phyloP scores from a whole-genome alignment of 2,113 vertebrate species.

The Archilochus colubris region DNA sequence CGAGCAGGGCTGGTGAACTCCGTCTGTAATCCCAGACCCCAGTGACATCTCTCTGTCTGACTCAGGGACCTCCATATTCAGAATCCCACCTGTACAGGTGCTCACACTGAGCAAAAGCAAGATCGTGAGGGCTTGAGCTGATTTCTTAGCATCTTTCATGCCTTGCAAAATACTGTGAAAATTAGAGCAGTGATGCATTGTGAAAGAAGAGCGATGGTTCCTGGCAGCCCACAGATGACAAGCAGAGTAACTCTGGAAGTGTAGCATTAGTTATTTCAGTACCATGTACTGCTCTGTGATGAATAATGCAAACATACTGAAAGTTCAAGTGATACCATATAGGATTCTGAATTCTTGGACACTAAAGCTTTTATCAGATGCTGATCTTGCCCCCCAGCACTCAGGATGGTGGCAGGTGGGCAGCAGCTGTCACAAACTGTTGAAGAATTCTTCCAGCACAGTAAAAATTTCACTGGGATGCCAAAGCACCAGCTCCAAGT shows the following conservation, averaged over 20 bases:
- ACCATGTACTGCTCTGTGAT: neutral
- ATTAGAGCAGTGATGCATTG: neutral
- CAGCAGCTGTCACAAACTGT: neutral
- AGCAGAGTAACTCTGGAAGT: neutral
- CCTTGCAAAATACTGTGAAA: neutral
- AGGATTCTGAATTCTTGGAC: neutral
- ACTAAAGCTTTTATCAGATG: neutral
- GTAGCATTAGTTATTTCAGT: neutral
- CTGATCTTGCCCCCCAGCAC: neutral
- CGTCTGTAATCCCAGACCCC: neutral
- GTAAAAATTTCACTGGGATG: neutral
- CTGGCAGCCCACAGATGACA: neutral
- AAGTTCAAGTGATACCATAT: neutral
- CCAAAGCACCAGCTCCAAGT: neutral
- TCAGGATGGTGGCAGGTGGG: neutral
- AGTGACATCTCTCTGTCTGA: neutral
- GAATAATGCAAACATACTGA: neutral
- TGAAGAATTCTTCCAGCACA: neutral
- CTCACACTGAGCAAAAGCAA: neutral
- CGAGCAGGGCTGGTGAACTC: neutral
- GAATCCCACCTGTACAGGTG: neutral
- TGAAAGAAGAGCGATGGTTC: fast-evolving
- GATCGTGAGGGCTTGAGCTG: neutral
- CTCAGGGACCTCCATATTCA: neutral
- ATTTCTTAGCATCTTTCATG: neutral